Conservation (phyloP, 2,888 invertebrate genomes). For the Coelinius sp. region DNA sequence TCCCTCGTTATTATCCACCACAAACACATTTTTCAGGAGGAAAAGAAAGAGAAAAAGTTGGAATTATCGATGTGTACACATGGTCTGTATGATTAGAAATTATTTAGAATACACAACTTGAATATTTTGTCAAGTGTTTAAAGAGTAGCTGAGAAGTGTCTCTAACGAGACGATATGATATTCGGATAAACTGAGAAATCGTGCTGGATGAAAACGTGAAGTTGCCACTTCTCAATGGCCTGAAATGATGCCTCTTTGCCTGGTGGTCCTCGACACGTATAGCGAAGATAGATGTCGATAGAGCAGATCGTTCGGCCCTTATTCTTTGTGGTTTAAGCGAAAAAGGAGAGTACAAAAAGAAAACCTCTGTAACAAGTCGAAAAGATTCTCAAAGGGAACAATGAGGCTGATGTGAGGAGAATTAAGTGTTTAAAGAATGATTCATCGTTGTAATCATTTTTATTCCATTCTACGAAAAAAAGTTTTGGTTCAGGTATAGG, state of each 20-base stretch:
- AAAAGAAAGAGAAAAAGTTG: background rate
- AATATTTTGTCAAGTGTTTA: no score
- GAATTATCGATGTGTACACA: background rate
- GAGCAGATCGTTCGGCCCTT: slow-evolving; percentile 59
- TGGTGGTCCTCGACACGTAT: slow-evolving; percentile 16
- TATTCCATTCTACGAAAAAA: no score
- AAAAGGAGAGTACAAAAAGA: background rate
- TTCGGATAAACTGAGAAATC: slow-evolving; percentile 1
- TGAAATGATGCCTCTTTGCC: slow-evolving; percentile 7
- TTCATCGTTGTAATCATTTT: no score
- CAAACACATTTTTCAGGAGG: slow-evolving; percentile 17
- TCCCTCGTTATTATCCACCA: slow-evolving; percentile 22
- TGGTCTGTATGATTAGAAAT: background rate
- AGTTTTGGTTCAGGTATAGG: no score
- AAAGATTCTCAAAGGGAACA: background rate
- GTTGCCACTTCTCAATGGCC: background rate
- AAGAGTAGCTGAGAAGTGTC: background rate
- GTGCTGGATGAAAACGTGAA: slow-evolving; percentile 2
- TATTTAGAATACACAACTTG: no score
- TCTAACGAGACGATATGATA: slow-evolving; percentile 17
- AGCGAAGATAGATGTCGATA: slow-evolving; percentile 64
- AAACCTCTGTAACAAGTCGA: background rate
- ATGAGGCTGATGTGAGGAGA: background rate
- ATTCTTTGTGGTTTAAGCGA: background rate
- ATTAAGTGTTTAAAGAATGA: no score